phyloP scores from a whole-genome alignment of 2,797 vertebrate genomes.

The Emydoidea blandingii region DNA sequence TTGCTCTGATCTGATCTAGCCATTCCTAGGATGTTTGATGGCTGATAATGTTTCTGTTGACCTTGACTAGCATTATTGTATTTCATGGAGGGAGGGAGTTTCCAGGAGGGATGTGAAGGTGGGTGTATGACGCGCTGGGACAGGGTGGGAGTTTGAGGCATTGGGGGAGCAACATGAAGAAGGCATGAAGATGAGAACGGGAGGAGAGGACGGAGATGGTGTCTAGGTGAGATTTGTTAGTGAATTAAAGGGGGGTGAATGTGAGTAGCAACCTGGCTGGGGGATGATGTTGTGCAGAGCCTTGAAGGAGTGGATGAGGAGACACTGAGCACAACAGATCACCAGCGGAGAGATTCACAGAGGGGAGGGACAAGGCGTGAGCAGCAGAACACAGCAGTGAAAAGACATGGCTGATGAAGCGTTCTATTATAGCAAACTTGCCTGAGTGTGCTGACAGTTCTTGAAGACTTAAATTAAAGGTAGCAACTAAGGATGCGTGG shows the following conservation, averaged over 20 bases:
- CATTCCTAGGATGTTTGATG: not conserved
- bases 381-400: not conserved
- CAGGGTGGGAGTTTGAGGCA: not conserved
- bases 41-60: not conserved
- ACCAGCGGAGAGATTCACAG: not conserved
- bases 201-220: not conserved
- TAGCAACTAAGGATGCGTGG: not conserved
- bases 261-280: not conserved
- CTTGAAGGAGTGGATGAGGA: not conserved
- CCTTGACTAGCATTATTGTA: not conserved
- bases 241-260: not conserved
- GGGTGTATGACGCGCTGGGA: not conserved
- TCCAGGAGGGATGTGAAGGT: not conserved
- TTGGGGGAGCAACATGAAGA: not conserved
- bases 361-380: not conserved
- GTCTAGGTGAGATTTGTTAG: not conserved
- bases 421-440: not conserved
- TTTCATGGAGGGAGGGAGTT: not conserved
- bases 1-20: not conserved
- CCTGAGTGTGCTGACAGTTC: not conserved
- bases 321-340: not conserved
- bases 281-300: not conserved
- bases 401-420: not conserved
- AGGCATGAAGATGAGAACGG: not conserved
- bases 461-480: not conserved